A percentile compares a stretch with the other conserved stretches of the same genome.
These are phyloP conservation scores for Laticauda laticaudata DNA, from an alignment of 2,113 vertebrate species.

Conservation along the genomic window DNA sequence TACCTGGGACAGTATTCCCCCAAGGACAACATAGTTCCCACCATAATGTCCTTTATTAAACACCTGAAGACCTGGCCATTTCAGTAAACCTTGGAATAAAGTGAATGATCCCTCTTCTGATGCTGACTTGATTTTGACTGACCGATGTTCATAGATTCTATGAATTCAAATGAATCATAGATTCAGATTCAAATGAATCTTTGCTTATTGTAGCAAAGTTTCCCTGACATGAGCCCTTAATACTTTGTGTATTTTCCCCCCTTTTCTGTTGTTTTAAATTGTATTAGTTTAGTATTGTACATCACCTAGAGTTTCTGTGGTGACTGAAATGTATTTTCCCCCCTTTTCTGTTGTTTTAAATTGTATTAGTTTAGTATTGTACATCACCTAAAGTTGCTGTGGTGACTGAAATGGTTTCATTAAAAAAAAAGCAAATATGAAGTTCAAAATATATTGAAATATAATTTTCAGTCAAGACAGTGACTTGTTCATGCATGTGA, in stretches of 20 bases:
- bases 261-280: not conserved
- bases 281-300: not conserved
- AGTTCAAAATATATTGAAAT: not conserved
- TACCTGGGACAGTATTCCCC: not conserved
- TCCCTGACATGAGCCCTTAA: not conserved
- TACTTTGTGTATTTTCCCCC: not conserved
- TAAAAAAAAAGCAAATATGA: not conserved
- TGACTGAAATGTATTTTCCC: not conserved
- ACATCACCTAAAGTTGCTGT: not conserved
- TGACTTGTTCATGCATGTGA: not conserved
- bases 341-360: not conserved
- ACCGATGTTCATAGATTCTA: not conserved
- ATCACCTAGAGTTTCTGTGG: not conserved
- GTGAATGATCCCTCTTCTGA: not conserved
- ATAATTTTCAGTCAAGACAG: not conserved
- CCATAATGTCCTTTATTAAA: not conserved
- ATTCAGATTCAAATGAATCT: too few relatives aligned
- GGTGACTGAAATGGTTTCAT: not conserved
- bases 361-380: not conserved
- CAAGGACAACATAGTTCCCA: not conserved
- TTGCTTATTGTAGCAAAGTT: not conserved
- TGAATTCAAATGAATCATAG: too few relatives aligned
- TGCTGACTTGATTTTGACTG: not conserved
- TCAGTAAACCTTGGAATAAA: not conserved
- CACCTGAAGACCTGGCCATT: not conserved